A percentile compares a stretch with the other conserved stretches of the same genome.
phyloP scores from a whole-genome alignment of 2,113 vertebrate species.

The Pterophyllum scalare region DNA sequence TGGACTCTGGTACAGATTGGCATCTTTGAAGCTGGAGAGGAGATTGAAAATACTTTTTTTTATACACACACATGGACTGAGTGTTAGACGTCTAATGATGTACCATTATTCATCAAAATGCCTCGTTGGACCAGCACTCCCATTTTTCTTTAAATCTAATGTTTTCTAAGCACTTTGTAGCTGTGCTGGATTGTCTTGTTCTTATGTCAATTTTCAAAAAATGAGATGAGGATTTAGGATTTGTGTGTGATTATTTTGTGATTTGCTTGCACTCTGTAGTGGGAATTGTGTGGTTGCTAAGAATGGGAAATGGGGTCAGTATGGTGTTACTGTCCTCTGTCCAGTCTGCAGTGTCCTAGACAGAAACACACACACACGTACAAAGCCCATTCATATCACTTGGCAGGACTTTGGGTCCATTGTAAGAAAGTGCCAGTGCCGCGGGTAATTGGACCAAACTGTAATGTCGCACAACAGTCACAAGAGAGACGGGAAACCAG shows the following conservation, averaged over 20 bases:
- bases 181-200: conserved; percentile 16
- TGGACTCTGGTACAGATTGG: conserved; percentile 85
- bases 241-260: conserved; percentile 61
- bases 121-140: not conserved
- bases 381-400: conserved; percentile 73
- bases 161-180: conserved; percentile 11
- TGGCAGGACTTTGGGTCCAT: conserved; percentile 71
- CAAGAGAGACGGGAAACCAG: conserved; percentile 42
- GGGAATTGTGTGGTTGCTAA: conserved; percentile 59
- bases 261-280: conserved; percentile 43
- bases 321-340: conserved; percentile 61
- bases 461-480: conserved; percentile 64
- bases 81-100: not conserved
- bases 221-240: conserved; percentile 59
- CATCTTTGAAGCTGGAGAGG: conserved; percentile 88
- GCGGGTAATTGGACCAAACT: conserved; percentile 71
- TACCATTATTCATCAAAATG: not conserved
- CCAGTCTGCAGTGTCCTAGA: conserved; percentile 62
- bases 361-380: conserved; percentile 44
- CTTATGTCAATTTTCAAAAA: conserved; percentile 35
- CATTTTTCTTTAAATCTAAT: not conserved
- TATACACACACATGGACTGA: not conserved
- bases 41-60: not conserved
- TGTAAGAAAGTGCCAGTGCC: conserved; percentile 57
- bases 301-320: conserved; percentile 73